A percentile compares a stretch with the other conserved stretches of the same genome.
These are phyloP conservation scores for Ferdinandea cuprea DNA, from an alignment of 2,888 invertebrate species.

Conservation along the genomic window DNA sequence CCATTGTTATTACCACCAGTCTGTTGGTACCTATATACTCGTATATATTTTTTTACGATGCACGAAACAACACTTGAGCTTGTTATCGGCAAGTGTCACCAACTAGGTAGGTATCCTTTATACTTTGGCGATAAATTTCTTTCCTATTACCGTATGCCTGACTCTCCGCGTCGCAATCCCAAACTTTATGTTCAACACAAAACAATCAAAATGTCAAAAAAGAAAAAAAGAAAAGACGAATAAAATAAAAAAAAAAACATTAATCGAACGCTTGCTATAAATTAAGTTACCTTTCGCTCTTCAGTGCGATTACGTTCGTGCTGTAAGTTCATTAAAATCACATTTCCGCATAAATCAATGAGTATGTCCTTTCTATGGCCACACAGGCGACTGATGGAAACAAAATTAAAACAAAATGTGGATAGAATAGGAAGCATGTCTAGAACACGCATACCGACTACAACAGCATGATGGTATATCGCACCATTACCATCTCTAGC, in stretches of 20 bases:
- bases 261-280: conserved; percentile 62
- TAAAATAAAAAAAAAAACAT: conserved; percentile 37
- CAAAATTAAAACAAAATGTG: conserved; percentile 5
- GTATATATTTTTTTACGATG: not conserved
- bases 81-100: conserved; percentile 35
- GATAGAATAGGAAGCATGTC: conserved; percentile 25
- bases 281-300: conserved; percentile 60
- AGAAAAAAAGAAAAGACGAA: conserved; percentile 6
- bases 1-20: not conserved
- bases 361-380: conserved; percentile 58
- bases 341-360: conserved; percentile 70
- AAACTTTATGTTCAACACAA: conserved; percentile 22
- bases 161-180: conserved; percentile 8
- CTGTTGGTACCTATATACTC: not conserved
- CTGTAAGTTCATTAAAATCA: conserved; percentile 70
- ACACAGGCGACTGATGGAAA: conserved; percentile 17
- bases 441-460: conserved; percentile 28
- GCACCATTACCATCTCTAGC: conserved; percentile 16
- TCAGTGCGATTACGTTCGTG: conserved; percentile 67
- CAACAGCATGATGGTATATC: conserved; percentile 5
- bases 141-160: conserved; percentile 28
- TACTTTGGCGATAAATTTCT: conserved; percentile 30
- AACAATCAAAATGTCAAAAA: conserved; percentile 38
- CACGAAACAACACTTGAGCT: not conserved
- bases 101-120: not conserved